Percentiles rank a stretch among this genome's conserved stretches.
phyloP scores from a whole-genome alignment of 92 coral and sea anemone species.

The Porites lobata region DNA sequence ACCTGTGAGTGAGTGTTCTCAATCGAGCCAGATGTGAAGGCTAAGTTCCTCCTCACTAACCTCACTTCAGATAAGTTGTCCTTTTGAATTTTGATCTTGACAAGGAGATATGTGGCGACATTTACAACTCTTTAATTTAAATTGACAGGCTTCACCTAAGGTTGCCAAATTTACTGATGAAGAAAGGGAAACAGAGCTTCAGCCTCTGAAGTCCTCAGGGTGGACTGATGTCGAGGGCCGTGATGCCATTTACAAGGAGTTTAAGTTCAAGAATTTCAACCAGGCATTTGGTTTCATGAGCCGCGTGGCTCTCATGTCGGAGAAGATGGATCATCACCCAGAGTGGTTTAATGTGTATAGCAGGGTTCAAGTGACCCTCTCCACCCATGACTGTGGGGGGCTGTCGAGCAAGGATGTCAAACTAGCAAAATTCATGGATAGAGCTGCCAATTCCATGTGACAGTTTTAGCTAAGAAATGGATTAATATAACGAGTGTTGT shows the following conservation, averaged over 20 bases:
- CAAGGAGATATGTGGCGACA: too few species aligned
- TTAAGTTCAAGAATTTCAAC: constrained; percentile 93
- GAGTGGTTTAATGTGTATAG: constrained; percentile 97
- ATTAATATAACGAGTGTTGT: too few species aligned
- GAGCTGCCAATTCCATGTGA: constrained; percentile 53
- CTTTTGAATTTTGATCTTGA: too few species aligned
- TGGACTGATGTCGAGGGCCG: constrained; percentile 92
- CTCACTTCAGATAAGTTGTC: too few species aligned
- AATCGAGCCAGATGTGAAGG: too few species aligned
- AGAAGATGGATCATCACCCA: constrained; percentile 98
- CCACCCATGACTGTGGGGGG: constrained; percentile 95
- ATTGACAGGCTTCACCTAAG: constrained; percentile 66
- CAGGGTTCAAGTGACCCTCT: constrained; percentile 84
- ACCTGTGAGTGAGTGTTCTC: too few species aligned
- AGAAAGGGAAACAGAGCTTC: constrained; percentile 76
- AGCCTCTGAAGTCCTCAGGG: constrained; percentile 79
- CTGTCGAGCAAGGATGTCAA: constrained; percentile 89
- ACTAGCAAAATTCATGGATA: constrained; percentile 91
- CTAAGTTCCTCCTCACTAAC: too few species aligned
- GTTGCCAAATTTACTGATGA: constrained; percentile 74
- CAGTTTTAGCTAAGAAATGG: not conserved
- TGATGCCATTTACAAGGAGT: constrained; percentile 96
- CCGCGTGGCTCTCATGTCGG: constrained; percentile 87
- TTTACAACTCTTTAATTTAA: not conserved
- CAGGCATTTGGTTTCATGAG: constrained; percentile 98